phyloP scores from a whole-genome alignment of 2,113 vertebrate genomes.

The Himantopus leucocephalus region DNA sequence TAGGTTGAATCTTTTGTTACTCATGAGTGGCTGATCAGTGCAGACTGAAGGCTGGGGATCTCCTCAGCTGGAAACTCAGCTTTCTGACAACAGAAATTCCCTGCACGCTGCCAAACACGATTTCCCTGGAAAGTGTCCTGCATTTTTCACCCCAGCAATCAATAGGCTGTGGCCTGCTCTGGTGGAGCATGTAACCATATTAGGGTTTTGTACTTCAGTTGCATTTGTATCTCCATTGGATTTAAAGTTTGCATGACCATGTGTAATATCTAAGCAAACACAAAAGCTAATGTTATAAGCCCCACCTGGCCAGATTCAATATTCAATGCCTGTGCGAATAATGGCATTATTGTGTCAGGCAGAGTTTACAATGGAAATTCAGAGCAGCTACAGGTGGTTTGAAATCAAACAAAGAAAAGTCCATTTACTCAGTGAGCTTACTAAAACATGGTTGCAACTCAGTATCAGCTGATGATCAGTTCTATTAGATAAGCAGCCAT shows the following conservation, averaged over 20 bases:
- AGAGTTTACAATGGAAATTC: constrained; percentile 13
- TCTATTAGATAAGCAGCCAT: background rate
- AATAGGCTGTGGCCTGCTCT: background rate
- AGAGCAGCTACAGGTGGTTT: constrained; percentile 19
- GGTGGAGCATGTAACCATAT: background rate
- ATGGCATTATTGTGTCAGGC: background rate
- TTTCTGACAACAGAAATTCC: background rate
- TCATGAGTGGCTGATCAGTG: background rate
- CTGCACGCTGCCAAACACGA: background rate
- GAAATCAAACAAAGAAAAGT: constrained; percentile 26
- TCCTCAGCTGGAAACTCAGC: background rate
- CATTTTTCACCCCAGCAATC: background rate
- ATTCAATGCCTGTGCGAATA: background rate
- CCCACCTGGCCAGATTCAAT: background rate
- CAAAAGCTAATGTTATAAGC: background rate
- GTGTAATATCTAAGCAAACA: background rate
- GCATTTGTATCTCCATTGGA: background rate
- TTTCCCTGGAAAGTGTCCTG: background rate
- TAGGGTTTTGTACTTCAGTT: background rate
- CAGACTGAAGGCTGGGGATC: background rate
- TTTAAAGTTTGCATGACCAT: background rate
- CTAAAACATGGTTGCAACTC: background rate
- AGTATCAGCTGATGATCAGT: background rate
- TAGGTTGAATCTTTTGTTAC: background rate
- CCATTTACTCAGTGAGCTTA: background rate